Percentiles rank a stretch among this genome's conserved stretches.
These are phyloP conservation scores for Xenops minutus DNA, from an alignment of 2,797 vertebrate species.

Conservation along the genomic window DNA sequence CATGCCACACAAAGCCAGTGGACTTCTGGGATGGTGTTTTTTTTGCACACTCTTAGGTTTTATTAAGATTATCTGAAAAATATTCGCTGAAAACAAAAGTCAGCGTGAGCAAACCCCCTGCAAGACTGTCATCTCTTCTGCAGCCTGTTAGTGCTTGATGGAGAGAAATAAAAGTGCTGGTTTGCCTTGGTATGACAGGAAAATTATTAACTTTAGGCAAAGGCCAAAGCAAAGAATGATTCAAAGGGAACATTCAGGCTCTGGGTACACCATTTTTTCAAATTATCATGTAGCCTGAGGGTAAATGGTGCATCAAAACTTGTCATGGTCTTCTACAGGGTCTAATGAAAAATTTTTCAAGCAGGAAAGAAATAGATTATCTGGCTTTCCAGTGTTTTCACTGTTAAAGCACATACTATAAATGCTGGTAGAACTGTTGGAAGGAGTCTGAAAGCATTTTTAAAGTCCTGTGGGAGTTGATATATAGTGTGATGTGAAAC, in stretches of 20 bases:
- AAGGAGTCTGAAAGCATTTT: background rate
- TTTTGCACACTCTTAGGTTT: background rate
- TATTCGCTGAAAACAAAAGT: background rate
- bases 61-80: background rate
- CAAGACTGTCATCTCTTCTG: background rate
- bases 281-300: background rate
- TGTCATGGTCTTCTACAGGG: background rate
- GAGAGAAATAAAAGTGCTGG: background rate
- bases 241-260: background rate
- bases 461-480: background rate
- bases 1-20: background rate
- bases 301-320: background rate
- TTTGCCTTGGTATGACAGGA: background rate
- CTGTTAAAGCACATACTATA: background rate
- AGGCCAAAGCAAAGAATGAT: background rate
- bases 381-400: background rate
- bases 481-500: background rate
- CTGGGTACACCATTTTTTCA: background rate
- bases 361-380: background rate
- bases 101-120: background rate
- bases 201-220: background rate
- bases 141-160: background rate
- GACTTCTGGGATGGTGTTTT: background rate
- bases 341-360: conserved; percentile 6
- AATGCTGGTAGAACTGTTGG: background rate